These are phyloP conservation scores for Ectemnius lituratus DNA, from an alignment of 2,888 invertebrate genomes.

Conservation along the genomic window DNA sequence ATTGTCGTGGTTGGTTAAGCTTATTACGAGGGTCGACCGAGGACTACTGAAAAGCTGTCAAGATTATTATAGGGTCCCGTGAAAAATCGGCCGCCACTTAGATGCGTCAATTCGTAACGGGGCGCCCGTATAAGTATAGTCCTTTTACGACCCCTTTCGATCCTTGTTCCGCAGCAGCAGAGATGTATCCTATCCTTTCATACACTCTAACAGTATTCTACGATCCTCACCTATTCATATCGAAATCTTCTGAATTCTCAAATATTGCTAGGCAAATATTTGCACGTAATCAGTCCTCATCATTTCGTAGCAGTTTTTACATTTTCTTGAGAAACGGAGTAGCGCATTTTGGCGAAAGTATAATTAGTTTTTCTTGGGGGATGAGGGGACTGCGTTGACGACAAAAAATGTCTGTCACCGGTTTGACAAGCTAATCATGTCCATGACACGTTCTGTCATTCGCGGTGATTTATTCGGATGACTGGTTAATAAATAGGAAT, in stretches of 20 bases:
- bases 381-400: constrained; percentile 42
- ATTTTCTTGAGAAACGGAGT: too few species aligned
- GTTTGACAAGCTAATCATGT: constrained; percentile 55
- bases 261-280: too few species aligned
- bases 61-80: constrained; percentile 54
- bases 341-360: constrained; percentile 35
- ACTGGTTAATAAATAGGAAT: constrained; percentile 48
- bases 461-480: constrained; percentile 25
- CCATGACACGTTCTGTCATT: constrained; percentile 47
- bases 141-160: constrained; percentile 17
- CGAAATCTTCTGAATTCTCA: not conserved
- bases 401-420: constrained; percentile 50
- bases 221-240: not conserved
- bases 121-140: constrained; percentile 38
- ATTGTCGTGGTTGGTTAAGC: constrained; percentile 53
- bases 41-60: constrained; percentile 54
- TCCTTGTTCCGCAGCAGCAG: not conserved
- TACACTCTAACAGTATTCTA: not conserved
- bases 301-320: too few species aligned
- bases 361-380: constrained; percentile 53
- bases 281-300: too few species aligned
- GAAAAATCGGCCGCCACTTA: constrained; percentile 52
- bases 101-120: constrained; percentile 55
- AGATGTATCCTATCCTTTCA: constrained; percentile 5
- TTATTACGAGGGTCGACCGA: constrained; percentile 56